Evolutionary conservation across 2,797 vertebrate species (phyloP).

Genomic region (Eulemur coronatus): DNA sequence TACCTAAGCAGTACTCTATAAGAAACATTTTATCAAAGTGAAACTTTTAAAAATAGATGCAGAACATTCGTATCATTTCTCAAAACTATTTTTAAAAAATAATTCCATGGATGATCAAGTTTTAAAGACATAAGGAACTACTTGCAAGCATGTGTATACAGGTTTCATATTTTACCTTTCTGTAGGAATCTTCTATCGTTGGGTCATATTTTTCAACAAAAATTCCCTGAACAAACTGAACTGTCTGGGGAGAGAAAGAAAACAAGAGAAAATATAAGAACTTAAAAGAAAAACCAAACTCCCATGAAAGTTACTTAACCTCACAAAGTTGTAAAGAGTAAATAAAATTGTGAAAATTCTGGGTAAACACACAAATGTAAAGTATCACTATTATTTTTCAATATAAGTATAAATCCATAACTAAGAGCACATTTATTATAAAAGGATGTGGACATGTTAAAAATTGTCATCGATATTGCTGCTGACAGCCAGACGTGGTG

Average conservation of each 20-base stretch:
- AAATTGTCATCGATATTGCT: not conserved
- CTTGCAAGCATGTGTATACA: not conserved
- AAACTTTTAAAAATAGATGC: constrained; percentile 22
- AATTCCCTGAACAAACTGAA: constrained; percentile 99
- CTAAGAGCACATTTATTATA: not conserved
- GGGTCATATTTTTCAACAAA: constrained; percentile 99
- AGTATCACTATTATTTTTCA: not conserved
- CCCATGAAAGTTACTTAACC: not conserved
- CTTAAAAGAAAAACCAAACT: constrained; percentile 38
- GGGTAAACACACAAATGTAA: not conserved
- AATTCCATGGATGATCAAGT: not conserved
- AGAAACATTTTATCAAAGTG: not conserved
- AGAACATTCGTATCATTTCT: constrained; percentile 7
- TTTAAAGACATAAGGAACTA: constrained; percentile 31
- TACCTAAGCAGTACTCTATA: not conserved
- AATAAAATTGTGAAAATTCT: constrained; percentile 35
- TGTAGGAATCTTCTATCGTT: constrained; percentile 99
- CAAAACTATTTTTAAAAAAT: constrained; percentile 6
- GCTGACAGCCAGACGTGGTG: not conserved
- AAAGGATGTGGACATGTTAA: not conserved
- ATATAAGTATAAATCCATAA: not conserved
- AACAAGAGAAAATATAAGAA: constrained; percentile 48
- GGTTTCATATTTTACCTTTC: constrained; percentile 91
- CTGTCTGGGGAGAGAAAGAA: constrained; percentile 88
- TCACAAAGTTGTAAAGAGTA: constrained; percentile 25